These are phyloP conservation scores for Tolypeutes matacus DNA, from an alignment of 2,797 vertebrate species.

Conservation along the genomic window DNA sequence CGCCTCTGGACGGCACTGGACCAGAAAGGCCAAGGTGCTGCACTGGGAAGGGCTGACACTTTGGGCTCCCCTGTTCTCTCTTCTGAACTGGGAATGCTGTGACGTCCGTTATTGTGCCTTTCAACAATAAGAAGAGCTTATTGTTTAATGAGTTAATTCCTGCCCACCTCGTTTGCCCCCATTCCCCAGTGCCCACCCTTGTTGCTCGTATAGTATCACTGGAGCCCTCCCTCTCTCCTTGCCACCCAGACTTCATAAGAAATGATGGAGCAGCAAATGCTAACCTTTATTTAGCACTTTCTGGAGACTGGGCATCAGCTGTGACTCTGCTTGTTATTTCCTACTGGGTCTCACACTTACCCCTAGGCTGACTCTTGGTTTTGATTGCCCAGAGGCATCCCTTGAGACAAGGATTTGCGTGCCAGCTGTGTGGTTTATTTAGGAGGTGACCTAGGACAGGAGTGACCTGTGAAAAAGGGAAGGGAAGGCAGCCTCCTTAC, in stretches of 20 bases:
- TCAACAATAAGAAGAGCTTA: background rate
- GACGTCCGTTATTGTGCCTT: background rate
- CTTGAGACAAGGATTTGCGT: background rate
- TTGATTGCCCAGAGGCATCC: background rate
- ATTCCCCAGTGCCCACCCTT: background rate
- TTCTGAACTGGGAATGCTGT: too few species aligned
- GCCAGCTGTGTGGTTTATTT: background rate
- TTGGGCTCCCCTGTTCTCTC: background rate
- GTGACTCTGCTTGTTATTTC: background rate
- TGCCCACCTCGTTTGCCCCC: background rate
- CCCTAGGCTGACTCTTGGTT: background rate
- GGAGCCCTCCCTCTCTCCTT: background rate
- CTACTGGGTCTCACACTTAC: background rate
- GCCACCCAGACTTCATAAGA: background rate
- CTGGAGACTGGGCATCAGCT: background rate
- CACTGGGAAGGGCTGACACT: too few species aligned
- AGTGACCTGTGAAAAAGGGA: fast-evolving
- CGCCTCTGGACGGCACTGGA: too few species aligned
- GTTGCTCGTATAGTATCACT: fast-evolving
- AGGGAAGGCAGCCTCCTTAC: background rate
- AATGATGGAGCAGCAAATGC: background rate
- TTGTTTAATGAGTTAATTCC: background rate
- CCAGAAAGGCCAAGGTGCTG: too few species aligned
- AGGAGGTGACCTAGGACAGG: background rate
- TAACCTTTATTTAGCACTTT: background rate